Conservation (phyloP, 2,888 invertebrate species). For the Troides aeacus region DNA sequence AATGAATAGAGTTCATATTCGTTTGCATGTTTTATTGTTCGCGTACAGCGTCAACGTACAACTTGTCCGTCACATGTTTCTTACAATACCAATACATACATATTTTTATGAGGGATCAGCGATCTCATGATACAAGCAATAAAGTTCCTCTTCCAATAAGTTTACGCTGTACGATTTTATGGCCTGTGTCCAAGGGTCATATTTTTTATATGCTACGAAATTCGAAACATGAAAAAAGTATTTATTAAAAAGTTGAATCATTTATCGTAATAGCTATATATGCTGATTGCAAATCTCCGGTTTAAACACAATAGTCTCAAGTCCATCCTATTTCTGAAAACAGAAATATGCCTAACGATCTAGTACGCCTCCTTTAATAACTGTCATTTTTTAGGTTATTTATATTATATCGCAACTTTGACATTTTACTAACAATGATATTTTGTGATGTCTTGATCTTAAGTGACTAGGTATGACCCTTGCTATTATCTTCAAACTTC, state of each 20-base stretch:
- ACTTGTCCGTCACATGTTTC: constrained; percentile 58
- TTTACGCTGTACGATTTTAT: constrained; percentile 68
- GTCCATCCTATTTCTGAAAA: too few relatives aligned
- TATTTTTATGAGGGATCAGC: constrained; percentile 75
- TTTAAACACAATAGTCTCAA: too few relatives aligned
- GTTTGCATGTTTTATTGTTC: constrained; percentile 43
- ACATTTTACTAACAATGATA: too few relatives aligned
- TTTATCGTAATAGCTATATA: not conserved
- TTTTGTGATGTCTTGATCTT: too few relatives aligned
- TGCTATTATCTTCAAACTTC: too few relatives aligned
- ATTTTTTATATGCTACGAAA: constrained; percentile 24
- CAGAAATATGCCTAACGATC: too few relatives aligned
- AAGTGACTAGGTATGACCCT: too few relatives aligned
- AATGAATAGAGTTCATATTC: constrained; percentile 45
- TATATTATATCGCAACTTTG: too few relatives aligned
- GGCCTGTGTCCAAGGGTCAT: constrained; percentile 53
- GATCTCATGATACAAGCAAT: constrained; percentile 70
- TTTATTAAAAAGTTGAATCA: constrained; percentile 5
- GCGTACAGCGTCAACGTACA: constrained; percentile 42
- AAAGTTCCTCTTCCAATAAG: constrained; percentile 69
- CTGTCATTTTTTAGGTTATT: too few relatives aligned
- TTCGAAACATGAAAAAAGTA: constrained; percentile 19
- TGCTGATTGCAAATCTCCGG: too few relatives aligned
- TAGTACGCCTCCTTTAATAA: too few relatives aligned
- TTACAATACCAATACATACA: constrained; percentile 71